A percentile compares a stretch with the other conserved stretches of the same genome.
phyloP scores from a whole-genome alignment of 2,888 invertebrate genomes.

The Platypus cylindrus region DNA sequence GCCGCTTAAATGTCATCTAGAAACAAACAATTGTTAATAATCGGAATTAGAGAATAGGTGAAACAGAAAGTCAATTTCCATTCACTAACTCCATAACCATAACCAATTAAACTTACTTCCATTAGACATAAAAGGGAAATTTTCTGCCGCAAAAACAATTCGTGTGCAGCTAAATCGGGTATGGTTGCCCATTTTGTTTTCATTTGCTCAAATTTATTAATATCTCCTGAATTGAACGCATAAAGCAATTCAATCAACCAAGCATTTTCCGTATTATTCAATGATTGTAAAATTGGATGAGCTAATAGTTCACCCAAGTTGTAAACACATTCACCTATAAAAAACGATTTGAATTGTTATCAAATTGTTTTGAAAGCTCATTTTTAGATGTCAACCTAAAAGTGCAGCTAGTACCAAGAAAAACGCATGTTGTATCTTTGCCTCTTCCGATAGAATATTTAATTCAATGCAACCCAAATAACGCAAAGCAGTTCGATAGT shows the following conservation, averaged over 20 bases:
- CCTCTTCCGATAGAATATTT: constrained; percentile 48
- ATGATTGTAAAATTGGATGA: constrained; percentile 81
- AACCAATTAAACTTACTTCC: constrained; percentile 50
- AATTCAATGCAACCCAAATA: constrained; percentile 56
- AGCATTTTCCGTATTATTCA: constrained; percentile 66
- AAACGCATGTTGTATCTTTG: constrained; percentile 70
- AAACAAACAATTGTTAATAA: constrained; percentile 3
- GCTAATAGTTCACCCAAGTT: constrained; percentile 94
- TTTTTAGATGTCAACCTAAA: constrained; percentile 35
- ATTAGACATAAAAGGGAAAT: constrained; percentile 91
- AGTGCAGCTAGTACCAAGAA: constrained; percentile 88
- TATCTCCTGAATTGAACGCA: constrained; percentile 79
- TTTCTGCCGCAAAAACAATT: constrained; percentile 75
- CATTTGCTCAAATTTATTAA: constrained; percentile 59
- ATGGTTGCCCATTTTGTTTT: constrained; percentile 64
- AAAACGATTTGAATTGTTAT: constrained; percentile 1
- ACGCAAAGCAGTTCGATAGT: constrained; percentile 88
- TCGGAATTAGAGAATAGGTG: not conserved
- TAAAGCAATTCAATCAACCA: constrained; percentile 81
- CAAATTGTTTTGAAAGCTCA: constrained; percentile 1
- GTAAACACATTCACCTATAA: constrained; percentile 80
- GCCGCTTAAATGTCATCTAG: constrained; percentile 90
- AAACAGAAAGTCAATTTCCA: too few species aligned
- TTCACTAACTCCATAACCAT: too few species aligned
- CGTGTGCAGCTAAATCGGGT: constrained; percentile 72